Base-by-base conservation (phyloP, 2,797 vertebrate species). In the Helicolenus hilgendorfi region DNA sequence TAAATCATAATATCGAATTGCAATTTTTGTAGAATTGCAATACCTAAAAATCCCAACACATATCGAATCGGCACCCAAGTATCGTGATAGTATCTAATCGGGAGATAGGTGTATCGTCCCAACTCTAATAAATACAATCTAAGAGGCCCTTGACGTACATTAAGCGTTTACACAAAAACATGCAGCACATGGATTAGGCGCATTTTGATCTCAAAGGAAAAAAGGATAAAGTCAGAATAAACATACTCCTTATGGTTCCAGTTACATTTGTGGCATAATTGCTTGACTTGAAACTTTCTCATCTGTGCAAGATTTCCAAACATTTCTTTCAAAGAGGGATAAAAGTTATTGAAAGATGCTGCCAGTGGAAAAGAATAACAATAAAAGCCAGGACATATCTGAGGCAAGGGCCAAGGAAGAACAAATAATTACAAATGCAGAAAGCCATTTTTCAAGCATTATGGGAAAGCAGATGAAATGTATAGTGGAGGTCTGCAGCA, bases 371-470 rank as follows among this genome's bases (percentile, higher is more conserved):
- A 85, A 60, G 29, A 79, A 89, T 56, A 60, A 85, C 41, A 83
- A 63, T 38, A 63, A 81, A 83, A 81, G 8, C 26, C 38, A 20
- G 27, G 45, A 70, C 4, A 67, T 79, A 72, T 85, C 29, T 55
- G 56, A 89, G 31, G 33, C 56, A 31, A 79, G 36, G 72, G 68
- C 65, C 68, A 41, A 71, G 59, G 74, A 77, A 55, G 76, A 69
- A 85, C 83, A 55, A 94, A 89, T 87, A 89, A 93, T 92, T 87
- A 87, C 18, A 83, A 84, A 91, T 90, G 36, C 87, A 87, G 89
- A 89, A 87, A 94, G 62, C 9, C 36, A 89, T 95, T 94, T 95
- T 92, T 93, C 73, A 91, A 81, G 55, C 77, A 89, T 86, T 87
- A 92, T 78, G 78, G 79, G 79, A 91, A 90, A 87, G 62, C 69